Conservation (phyloP, 2,113 vertebrate species). For the Psittacula cyanocephala region DNA sequence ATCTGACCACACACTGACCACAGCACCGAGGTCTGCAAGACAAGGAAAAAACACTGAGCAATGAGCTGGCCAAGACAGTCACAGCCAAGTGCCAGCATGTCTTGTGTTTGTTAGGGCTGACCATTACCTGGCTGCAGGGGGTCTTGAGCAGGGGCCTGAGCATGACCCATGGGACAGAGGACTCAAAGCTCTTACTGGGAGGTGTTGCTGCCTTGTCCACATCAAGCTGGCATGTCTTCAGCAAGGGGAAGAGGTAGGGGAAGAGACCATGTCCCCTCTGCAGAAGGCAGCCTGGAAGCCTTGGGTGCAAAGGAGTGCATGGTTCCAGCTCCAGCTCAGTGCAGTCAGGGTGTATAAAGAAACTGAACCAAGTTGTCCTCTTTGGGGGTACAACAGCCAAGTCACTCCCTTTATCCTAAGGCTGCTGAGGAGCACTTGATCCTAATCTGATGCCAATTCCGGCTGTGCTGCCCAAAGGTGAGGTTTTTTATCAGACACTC, state of each 20-base stretch:
- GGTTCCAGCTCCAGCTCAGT: not conserved
- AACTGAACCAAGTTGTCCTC: not conserved
- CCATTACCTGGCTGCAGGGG: not conserved
- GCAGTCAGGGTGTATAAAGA: not conserved
- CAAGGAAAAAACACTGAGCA: not conserved
- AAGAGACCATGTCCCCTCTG: not conserved
- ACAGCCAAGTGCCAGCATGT: not conserved
- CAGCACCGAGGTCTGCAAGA: not conserved
- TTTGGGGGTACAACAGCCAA: not conserved
- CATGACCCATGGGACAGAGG: accelerated
- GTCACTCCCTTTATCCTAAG: not conserved
- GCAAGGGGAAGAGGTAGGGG: not conserved
- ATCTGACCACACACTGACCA: accelerated
- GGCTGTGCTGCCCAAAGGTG: not conserved
- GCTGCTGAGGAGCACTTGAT: not conserved
- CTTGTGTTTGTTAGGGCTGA: not conserved
- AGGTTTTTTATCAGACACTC: not conserved
- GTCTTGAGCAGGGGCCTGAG: not conserved
- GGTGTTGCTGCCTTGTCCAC: not conserved
- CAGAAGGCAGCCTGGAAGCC: not conserved
- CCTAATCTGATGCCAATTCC: not conserved
- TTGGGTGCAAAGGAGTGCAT: not conserved
- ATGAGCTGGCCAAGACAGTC: not conserved
- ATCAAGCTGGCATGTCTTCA: not conserved
- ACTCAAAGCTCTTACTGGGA: not conserved